Conservation (phyloP, 2,113 vertebrate genomes). For the Percopsis transmontana region DNA sequence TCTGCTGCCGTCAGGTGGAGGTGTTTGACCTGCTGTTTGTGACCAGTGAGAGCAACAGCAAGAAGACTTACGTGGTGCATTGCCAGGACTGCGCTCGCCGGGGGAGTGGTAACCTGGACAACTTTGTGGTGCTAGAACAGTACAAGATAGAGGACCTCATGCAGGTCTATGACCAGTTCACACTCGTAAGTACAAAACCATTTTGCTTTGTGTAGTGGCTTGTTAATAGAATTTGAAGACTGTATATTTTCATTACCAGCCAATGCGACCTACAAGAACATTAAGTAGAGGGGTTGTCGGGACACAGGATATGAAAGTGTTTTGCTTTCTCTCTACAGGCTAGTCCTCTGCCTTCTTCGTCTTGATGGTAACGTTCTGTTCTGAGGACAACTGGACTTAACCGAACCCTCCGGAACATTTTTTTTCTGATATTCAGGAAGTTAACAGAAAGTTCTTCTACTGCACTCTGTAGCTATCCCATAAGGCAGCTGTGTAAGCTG, state of each 20-base stretch:
- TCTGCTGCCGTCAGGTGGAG: constrained; percentile 84
- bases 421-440: constrained; percentile 98
- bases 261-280: not conserved
- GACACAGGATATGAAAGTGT: not conserved
- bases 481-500: constrained; percentile 98
- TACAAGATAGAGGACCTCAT: constrained; percentile 95
- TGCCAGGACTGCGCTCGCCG: constrained; percentile 95
- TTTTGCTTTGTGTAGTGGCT: too few relatives aligned
- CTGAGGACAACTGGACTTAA: constrained; percentile 78
- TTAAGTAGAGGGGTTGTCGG: not conserved
- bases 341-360: constrained; percentile 93
- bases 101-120: constrained; percentile 88
- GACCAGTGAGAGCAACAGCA: constrained; percentile 92
- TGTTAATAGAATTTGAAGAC: too few relatives aligned
- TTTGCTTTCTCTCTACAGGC: constrained; percentile 76
- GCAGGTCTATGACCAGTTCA: constrained; percentile 98
- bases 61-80: constrained; percentile 92
- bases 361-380: constrained; percentile 84
- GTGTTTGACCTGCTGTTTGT: constrained; percentile 96
- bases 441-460: constrained; percentile 90
- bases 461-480: constrained; percentile 94
- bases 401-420: constrained; percentile 59
- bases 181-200: constrained; percentile 86
- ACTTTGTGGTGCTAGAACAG: constrained; percentile 98
- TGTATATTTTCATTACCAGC: too few relatives aligned